Evolutionary conservation across 2,113 vertebrate species (phyloP).

Genomic region (Drymodes brunneopygia): DNA sequence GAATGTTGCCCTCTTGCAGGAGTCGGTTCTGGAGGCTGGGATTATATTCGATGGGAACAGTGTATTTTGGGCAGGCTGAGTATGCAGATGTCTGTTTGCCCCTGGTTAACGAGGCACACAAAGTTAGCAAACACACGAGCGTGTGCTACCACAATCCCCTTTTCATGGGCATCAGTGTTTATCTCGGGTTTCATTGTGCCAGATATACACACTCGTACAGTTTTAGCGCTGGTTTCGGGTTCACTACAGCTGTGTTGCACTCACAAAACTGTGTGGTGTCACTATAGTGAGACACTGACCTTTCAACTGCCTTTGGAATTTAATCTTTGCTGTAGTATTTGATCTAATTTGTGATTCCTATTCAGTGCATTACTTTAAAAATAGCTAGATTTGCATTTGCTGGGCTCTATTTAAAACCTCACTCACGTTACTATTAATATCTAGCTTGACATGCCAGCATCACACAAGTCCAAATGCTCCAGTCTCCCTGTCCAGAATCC

Average conservation of each 20-base stretch:
- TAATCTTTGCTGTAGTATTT: neutral
- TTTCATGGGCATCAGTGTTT: neutral
- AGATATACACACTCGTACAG: neutral
- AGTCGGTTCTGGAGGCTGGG: neutral
- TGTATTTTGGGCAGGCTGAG: neutral
- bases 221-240: conserved; percentile 36
- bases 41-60: neutral
- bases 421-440: neutral
- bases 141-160: neutral
- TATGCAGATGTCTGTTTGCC: neutral
- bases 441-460: neutral
- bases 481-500: neutral
- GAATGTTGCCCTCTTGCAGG: neutral
- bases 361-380: neutral
- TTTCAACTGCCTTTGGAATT: neutral
- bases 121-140: neutral
- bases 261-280: neutral
- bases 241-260: neutral
- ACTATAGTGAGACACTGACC: neutral
- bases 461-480: neutral
- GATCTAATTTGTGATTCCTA: neutral
- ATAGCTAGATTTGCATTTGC: conserved; percentile 19
- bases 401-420: conserved; percentile 19
- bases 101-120: neutral
- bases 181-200: conserved; percentile 42